Base-by-base conservation (phyloP, 2,797 vertebrate species). In the Craterocephalus amniculus region DNA sequence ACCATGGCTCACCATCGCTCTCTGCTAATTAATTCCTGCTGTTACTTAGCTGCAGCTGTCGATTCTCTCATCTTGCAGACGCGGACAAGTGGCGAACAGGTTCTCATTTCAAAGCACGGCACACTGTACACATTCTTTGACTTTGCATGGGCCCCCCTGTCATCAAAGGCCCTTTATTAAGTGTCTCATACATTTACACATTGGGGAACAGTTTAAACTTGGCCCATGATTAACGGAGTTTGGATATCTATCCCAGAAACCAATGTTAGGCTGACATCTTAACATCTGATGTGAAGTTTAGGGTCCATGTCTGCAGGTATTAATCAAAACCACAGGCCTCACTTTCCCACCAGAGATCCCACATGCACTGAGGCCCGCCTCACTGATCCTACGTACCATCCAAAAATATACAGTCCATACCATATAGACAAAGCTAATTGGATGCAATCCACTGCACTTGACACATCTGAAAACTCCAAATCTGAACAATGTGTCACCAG, bases 101-200 rank as follows among this genome's bases (percentile, higher is more conserved):
- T 93, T 93, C 91, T 89, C 87, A 87, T 93, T 94, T 94, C 92
- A 94, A 94, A 94, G 92, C 77, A 67, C 65, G 16, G 67, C 83
- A 87, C 72, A 88, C 80, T 87, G 89, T 81, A 87, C 74, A 72
- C 90, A 94, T 94, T 94, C 92, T 82, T 80, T 75, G 69, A 90
- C 89, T 90, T 84, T 40, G 79, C 89, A 79, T 64, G 81, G 85
- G 88, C 86, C 89, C 84, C 81, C 83, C 69, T 85, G 80, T 92
- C 92, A 94, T 94, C 93, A 94, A 93, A 95, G 91, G 70, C 73
- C 68, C 88, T 90, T 91, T 92, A 94, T 92, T 92, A 92, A 92
- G 89, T 92, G 91, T 91, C 90, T 92, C 89, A 89, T 92, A 87
- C 90, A 92, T 93, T 93, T 92, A 94, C 92, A 94, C 91, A 89